These are phyloP conservation scores for Acrobasis consociella DNA, from an alignment of 2,888 invertebrate species.

Conservation along the genomic window DNA sequence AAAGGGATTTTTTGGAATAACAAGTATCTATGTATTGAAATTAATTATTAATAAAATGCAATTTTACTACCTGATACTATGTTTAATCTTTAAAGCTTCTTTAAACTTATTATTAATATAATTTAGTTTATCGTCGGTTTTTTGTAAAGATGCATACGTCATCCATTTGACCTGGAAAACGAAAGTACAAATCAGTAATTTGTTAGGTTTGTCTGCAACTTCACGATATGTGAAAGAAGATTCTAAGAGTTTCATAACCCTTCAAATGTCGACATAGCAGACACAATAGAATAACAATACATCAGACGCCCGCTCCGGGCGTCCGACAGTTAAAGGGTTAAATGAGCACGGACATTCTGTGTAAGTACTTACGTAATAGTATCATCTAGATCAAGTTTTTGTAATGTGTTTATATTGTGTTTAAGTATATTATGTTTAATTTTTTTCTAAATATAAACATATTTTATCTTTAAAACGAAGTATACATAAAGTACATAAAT, in stretches of 20 bases:
- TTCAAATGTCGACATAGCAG: no score
- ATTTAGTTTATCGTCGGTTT: slow-evolving; percentile 51
- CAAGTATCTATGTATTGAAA: background rate
- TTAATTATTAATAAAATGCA: background rate
- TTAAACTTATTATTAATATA: slow-evolving; percentile 59
- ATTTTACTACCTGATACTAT: background rate
- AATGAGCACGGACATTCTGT: no score
- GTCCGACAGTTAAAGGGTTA: no score
- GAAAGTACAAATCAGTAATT: slow-evolving; percentile 29
- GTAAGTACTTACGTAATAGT: no score
- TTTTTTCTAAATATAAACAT: no score
- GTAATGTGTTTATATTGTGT: background rate
- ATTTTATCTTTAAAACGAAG: slow-evolving; percentile 8
- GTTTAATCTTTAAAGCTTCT: background rate
- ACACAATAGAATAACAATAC: no score
- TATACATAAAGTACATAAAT: background rate
- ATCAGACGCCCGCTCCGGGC: no score
- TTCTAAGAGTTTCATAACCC: no score
- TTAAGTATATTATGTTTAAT: background rate
- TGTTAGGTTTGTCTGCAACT: background rate
- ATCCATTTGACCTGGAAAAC: slow-evolving; percentile 79
- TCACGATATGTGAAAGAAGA: background rate
- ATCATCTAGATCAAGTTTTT: no score
- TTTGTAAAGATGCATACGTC: slow-evolving; percentile 62
- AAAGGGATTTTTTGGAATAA: no score